These are phyloP conservation scores for Furnarius figulus DNA, from an alignment of 2,113 vertebrate genomes.

Conservation along the genomic window DNA sequence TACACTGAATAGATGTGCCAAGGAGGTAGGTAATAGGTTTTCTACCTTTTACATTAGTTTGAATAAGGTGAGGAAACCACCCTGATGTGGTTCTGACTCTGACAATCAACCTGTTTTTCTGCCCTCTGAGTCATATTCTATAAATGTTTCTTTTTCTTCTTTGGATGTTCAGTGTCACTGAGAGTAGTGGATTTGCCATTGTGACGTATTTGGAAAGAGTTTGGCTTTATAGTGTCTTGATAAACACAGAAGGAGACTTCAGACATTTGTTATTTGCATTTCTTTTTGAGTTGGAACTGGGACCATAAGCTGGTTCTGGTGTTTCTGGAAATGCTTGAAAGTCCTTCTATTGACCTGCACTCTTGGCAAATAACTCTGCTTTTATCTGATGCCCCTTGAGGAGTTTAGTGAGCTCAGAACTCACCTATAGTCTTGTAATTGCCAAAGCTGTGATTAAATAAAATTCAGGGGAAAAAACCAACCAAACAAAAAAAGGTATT, in stretches of 20 bases:
- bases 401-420: background rate
- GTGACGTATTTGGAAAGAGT: background rate
- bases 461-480: background rate
- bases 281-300: background rate
- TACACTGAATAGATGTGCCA: background rate
- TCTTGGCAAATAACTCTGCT: background rate
- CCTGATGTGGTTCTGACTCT: background rate
- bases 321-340: background rate
- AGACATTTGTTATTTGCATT: background rate
- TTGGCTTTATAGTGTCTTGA: background rate
- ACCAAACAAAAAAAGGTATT: background rate
- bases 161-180: background rate
- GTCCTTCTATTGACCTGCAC: background rate
- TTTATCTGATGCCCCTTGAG: background rate
- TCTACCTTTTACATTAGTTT: background rate
- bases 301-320: background rate
- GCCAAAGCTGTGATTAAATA: background rate
- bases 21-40: background rate
- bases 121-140: background rate
- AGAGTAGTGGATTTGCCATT: background rate
- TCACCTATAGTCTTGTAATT: background rate
- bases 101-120: background rate
- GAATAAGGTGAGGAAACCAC: background rate
- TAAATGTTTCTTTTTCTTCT: background rate
- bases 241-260: background rate